phyloP scores from a whole-genome alignment of 2,797 vertebrate species.

The Scolopax bukidnonensis region DNA sequence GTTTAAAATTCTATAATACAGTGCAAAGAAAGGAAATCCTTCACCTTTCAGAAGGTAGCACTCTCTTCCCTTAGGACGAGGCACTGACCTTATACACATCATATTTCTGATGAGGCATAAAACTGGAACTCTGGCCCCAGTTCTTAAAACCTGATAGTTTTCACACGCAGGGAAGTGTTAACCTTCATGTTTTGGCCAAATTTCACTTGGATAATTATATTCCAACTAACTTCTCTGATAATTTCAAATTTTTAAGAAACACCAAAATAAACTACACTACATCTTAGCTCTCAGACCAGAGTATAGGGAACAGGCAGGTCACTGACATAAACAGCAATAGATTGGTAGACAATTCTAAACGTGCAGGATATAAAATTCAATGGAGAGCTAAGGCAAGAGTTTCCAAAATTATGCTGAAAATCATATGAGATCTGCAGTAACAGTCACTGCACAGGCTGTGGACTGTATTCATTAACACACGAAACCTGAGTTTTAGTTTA shows the following conservation, averaged over 20 bases:
- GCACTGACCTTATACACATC: not conserved
- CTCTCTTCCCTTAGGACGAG: not conserved
- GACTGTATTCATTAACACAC: not conserved
- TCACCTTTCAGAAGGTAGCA: not conserved
- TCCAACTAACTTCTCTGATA: not conserved
- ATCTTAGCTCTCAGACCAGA: not conserved
- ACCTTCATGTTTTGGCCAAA: not conserved
- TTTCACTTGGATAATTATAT: constrained; percentile 22
- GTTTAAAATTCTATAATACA: not conserved
- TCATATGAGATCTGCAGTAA: not conserved
- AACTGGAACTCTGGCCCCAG: not conserved
- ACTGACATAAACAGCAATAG: not conserved
- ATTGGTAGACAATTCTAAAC: not conserved
- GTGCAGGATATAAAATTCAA: not conserved
- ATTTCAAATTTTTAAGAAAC: constrained; percentile 26
- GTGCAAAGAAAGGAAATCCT: not conserved
- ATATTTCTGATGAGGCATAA: not conserved
- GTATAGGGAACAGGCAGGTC: constrained; percentile 30
- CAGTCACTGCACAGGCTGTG: not conserved
- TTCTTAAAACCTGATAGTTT: not conserved
- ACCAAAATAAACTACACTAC: constrained; percentile 1
- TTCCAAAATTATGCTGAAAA: not conserved
- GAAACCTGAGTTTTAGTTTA: not conserved
- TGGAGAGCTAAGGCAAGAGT: not conserved
- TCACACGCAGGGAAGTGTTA: not conserved